Evolutionary conservation across 2,797 vertebrate species (phyloP), one percentile per base, ranked within the genome.

Genomic region (Ptychobarbus kaznakovi): DNA sequence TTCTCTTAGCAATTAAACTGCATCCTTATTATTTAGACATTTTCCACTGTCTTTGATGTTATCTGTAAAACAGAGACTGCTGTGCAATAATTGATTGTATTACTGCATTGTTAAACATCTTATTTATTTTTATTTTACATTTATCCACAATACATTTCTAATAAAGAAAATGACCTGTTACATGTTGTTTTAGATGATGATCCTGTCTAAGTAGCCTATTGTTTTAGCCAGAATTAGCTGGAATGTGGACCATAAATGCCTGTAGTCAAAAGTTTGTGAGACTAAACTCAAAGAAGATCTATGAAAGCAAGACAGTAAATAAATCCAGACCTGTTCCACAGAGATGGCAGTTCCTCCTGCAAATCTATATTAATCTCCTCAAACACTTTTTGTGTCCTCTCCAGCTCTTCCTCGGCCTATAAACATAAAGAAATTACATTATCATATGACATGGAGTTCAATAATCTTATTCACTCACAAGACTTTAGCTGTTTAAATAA

Each of bases 351-450:
- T 91, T 99, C 98, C 90, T 99, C 98, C 92, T 99, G 98, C 83
- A 99, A 95, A 90, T 99, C 98, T 90, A 95, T 95, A 1, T 99
- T 99, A 93, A 99, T 99, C 89, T 99, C 98, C 86, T 99, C 98
- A 93, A 99, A 99, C 77, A 99, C 98, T 91, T 99, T 99, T 95
- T 99, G 98, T 86, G 98, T 97, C 92, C 97, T 97, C 86, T 98
- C 94, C 89, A 99, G 92, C 92, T 99, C 98, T 86, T 99, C 98
- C 92, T 99, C 98, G 0, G 98, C 98, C 98, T 99, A 51, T 38
- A 81, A 28, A 65, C n/a, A 82, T 20, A 66, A 15, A 46, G n/a
- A 51, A 75, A 38, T 1, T 6, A 46, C 32, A 81, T 58, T 68
- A 40, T 40, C 40, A 25, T 42, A 79, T 16, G 18, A 56, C 65